Evolutionary conservation across 2,797 vertebrate species (phyloP).

Genomic region (Mus spretus): DNA sequence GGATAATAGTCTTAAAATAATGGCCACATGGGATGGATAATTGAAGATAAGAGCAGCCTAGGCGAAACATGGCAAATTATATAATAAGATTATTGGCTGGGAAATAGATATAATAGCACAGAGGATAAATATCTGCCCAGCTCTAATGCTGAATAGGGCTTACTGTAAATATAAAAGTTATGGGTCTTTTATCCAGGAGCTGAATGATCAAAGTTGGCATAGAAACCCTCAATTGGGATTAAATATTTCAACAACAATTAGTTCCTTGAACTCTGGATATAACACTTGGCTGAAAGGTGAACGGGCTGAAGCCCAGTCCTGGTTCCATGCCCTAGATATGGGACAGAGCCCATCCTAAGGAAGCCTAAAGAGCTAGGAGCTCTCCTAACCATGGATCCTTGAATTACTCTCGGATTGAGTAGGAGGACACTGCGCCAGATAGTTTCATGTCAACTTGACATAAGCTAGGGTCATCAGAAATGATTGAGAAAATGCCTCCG

Average conservation of each 20-base stretch:
- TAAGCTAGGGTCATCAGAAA: neutral
- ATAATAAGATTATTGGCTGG: neutral
- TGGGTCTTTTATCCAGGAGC: neutral
- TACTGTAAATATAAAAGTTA: neutral
- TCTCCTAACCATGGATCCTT: neutral
- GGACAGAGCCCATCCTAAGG: neutral
- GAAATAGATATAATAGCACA: neutral
- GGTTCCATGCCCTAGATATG: neutral
- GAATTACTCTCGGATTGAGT: neutral
- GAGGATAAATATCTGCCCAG: neutral
- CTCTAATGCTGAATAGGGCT: neutral
- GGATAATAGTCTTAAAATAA: neutral
- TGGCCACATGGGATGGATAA: neutral
- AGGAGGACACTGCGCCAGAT: neutral
- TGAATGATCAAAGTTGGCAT: neutral
- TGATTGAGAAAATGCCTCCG: neutral
- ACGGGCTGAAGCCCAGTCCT: neutral
- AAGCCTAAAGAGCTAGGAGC: neutral
- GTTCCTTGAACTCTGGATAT: neutral
- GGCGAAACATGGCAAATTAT: neutral
- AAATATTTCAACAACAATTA: neutral
- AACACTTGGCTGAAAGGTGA: neutral
- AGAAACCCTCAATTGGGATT: neutral
- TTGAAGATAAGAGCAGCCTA: neutral
- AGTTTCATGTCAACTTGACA: neutral